A percentile compares a stretch with the other conserved stretches of the same genome.
phyloP scores from a whole-genome alignment of 37 sponge, comb jelly and placozoan genomes.

The Oscarella lobularis region DNA sequence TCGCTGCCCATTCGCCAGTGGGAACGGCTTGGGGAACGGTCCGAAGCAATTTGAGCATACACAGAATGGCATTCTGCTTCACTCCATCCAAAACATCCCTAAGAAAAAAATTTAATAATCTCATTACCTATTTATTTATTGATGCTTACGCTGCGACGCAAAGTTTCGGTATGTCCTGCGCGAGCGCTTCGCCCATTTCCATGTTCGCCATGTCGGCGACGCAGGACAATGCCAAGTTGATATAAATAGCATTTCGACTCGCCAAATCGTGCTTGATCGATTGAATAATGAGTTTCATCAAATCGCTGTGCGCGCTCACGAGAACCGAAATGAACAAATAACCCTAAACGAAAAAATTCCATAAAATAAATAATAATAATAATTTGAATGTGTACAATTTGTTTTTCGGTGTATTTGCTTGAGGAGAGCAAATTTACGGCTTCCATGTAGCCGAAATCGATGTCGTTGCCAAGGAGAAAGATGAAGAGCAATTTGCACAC shows the following conservation, averaged over 20 bases:
- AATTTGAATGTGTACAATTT: slow-evolving; percentile 46
- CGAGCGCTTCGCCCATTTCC: slow-evolving; percentile 77
- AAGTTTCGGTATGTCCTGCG: slow-evolving; percentile 56
- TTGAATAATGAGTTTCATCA: slow-evolving; percentile 78
- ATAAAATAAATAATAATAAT: background rate
- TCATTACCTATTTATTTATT: no score
- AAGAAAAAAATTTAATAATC: background rate
- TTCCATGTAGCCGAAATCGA: slow-evolving; percentile 94
- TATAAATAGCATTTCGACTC: slow-evolving; percentile 65
- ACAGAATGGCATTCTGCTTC: slow-evolving; percentile 86
- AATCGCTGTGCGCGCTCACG: slow-evolving; percentile 54
- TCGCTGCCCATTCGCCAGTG: slow-evolving; percentile 33
- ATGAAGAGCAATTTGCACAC: slow-evolving; percentile 95
- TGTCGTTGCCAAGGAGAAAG: slow-evolving; percentile 84
- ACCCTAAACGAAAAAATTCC: slow-evolving; percentile 32
- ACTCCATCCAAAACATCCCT: slow-evolving; percentile 55
- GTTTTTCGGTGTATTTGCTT: slow-evolving; percentile 82
- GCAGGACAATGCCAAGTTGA: slow-evolving; percentile 78
- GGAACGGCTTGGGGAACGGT: slow-evolving; percentile 41
- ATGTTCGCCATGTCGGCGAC: slow-evolving; percentile 83
- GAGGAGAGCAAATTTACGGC: slow-evolving; percentile 90
- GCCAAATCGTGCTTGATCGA: slow-evolving; percentile 73
- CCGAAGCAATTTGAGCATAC: slow-evolving; percentile 59
- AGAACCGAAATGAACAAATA: slow-evolving; percentile 90
- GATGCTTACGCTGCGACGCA: slow-evolving; percentile 45